These are phyloP conservation scores for Sebastes schlegelii DNA, from an alignment of 2,113 vertebrate genomes.

Conservation along the genomic window DNA sequence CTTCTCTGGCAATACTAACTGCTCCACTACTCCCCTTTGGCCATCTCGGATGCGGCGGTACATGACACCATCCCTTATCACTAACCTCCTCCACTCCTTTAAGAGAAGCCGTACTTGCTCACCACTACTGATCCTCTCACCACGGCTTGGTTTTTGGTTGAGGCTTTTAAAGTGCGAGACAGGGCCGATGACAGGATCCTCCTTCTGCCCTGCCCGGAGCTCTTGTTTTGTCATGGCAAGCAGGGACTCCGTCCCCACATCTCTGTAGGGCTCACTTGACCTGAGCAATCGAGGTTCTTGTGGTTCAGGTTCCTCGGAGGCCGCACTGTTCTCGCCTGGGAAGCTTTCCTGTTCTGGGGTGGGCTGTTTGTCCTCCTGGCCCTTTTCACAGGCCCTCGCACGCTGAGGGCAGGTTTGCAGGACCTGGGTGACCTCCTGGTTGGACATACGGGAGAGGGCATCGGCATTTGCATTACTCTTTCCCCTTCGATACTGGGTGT, in stretches of 20 bases:
- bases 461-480: neutral
- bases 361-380: neutral
- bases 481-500: neutral
- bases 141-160: constrained; percentile 3
- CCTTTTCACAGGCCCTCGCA: neutral
- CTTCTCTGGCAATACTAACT: neutral
- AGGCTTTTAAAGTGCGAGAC: neutral
- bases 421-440: neutral
- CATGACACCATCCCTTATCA: constrained; percentile 22
- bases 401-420: neutral
- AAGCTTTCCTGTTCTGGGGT: neutral
- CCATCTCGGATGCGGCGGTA: neutral
- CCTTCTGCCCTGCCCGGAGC: constrained; percentile 5
- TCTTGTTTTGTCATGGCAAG: constrained; percentile 28
- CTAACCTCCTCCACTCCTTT: constrained; percentile 40
- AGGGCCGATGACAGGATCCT: neutral
- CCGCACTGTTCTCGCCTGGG: neutral
- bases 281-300: no score
- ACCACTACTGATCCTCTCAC: neutral
- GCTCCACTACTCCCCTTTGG: constrained; percentile 11
- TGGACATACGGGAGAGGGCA: neutral
- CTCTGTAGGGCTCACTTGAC: neutral
- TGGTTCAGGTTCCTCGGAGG: neutral
- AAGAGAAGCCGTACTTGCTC: constrained; percentile 7
- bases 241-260: neutral